A percentile compares a stretch with the other conserved stretches of the same genome.
phyloP scores from a whole-genome alignment of 2,797 vertebrate species.

The Spondyliosoma cantharus region DNA sequence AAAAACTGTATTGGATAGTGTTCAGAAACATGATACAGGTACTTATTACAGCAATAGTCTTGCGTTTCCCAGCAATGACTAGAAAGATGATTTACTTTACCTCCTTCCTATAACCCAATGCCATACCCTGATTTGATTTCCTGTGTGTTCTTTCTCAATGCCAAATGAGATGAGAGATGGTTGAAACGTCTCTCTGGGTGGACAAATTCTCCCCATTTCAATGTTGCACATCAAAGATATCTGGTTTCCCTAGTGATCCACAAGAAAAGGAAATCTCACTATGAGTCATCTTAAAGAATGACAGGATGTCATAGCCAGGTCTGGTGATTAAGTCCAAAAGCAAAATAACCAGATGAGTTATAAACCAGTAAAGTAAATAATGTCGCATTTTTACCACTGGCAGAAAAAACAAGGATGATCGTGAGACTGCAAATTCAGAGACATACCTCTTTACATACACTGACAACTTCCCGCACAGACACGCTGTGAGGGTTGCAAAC shows the following conservation, averaged over 20 bases:
- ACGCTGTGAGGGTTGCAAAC: slow-evolving; percentile 9
- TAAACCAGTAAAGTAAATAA: not conserved
- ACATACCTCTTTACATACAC: not conserved
- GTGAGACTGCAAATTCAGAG: slow-evolving; percentile 1
- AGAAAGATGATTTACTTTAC: slow-evolving; percentile 53
- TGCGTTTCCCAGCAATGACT: slow-evolving; percentile 47
- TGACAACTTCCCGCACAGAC: slow-evolving; percentile 5
- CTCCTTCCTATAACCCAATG: slow-evolving; percentile 32
- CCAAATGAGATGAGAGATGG: slow-evolving; percentile 33
- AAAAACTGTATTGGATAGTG: not conserved
- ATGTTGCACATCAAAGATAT: slow-evolving; percentile 33
- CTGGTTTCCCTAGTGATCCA: slow-evolving; percentile 29
- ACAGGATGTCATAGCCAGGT: not conserved
- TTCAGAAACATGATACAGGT: slow-evolving; percentile 51
- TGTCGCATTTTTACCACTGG: not conserved
- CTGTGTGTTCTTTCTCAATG: slow-evolving; percentile 20
- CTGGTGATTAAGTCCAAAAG: slow-evolving; percentile 5
- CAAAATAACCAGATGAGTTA: not conserved
- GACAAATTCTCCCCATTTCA: slow-evolving; percentile 8
- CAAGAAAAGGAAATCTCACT: slow-evolving; percentile 17
- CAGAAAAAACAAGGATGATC: not conserved
- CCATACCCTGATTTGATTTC: slow-evolving; percentile 48
- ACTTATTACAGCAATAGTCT: slow-evolving; percentile 34
- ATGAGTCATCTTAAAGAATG: slow-evolving; percentile 15
- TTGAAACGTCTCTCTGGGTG: not conserved